These are phyloP conservation scores for Mercenaria mercenaria DNA, from an alignment of 1,140 invertebrate species.

Conservation along the genomic window DNA sequence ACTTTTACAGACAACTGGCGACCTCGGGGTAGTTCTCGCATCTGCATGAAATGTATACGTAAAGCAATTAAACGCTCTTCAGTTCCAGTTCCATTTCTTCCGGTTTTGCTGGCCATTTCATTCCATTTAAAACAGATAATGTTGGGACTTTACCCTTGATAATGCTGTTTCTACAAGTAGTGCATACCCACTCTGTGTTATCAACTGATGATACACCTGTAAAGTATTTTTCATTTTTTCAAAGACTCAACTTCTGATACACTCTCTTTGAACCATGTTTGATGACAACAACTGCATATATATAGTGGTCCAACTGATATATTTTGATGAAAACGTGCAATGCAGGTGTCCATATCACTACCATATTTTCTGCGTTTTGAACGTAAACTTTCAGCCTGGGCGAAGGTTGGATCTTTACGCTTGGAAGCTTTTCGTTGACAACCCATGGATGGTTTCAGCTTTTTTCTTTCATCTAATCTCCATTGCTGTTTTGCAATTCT, in stretches of 20 bases:
- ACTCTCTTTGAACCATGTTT: slow-evolving; percentile 66
- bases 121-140: slow-evolving; percentile 65
- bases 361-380: slow-evolving; percentile 7
- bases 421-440: not conserved
- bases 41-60: slow-evolving; percentile 70
- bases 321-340: slow-evolving; percentile 26
- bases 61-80: slow-evolving; percentile 68
- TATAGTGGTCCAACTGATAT: slow-evolving; percentile 31
- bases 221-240: not conserved
- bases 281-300: slow-evolving; percentile 60
- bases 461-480: too few species aligned
- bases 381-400: not conserved
- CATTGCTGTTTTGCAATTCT: slow-evolving; percentile 25
- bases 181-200: slow-evolving; percentile 56
- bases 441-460: too few species aligned
- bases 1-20: slow-evolving; percentile 59
- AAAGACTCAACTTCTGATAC: slow-evolving; percentile 25
- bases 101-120: slow-evolving; percentile 68
- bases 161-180: slow-evolving; percentile 52
- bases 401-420: not conserved
- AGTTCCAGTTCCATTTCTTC: slow-evolving; percentile 60
- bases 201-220: slow-evolving; percentile 20
- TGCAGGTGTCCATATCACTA: not conserved
- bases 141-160: slow-evolving; percentile 45
- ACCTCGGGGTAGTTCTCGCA: slow-evolving; percentile 62